Conservation (phyloP, 2,797 vertebrate genomes). For the Aplochiton taeniatus region DNA sequence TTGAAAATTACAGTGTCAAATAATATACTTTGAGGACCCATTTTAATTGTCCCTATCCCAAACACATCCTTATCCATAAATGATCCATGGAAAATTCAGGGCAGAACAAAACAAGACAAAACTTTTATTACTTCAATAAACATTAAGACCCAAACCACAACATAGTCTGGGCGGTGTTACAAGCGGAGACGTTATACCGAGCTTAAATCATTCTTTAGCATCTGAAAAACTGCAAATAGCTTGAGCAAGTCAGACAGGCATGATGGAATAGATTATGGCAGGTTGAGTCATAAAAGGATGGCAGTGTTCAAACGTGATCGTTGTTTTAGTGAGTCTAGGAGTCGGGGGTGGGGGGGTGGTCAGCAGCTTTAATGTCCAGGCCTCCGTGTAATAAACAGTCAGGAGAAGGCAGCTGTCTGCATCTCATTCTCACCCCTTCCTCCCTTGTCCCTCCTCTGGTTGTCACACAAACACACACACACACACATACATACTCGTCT, state of each 20-base stretch:
- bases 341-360: no score
- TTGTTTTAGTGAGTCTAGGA: no score
- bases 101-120: background rate
- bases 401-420: constrained; percentile 39
- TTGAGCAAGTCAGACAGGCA: background rate
- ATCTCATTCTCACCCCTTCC: constrained; percentile 48
- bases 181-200: background rate
- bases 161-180: background rate
- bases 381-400: constrained; percentile 27
- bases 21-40: background rate
- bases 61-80: background rate
- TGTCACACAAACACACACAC: no score
- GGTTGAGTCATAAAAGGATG: background rate
- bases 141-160: constrained; percentile 4
- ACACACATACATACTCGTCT: no score
- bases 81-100: background rate
- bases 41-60: background rate
- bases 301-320: no score
- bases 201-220: constrained; percentile 7
- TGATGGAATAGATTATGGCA: background rate
- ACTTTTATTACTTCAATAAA: constrained; percentile 9
- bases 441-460: background rate
- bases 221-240: background rate
- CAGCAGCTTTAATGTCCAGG: constrained; percentile 11
- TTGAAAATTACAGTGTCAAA: background rate